These are phyloP conservation scores for Oncorhynchus masou DNA, from an alignment of 2,113 vertebrate species.

Conservation along the genomic window DNA sequence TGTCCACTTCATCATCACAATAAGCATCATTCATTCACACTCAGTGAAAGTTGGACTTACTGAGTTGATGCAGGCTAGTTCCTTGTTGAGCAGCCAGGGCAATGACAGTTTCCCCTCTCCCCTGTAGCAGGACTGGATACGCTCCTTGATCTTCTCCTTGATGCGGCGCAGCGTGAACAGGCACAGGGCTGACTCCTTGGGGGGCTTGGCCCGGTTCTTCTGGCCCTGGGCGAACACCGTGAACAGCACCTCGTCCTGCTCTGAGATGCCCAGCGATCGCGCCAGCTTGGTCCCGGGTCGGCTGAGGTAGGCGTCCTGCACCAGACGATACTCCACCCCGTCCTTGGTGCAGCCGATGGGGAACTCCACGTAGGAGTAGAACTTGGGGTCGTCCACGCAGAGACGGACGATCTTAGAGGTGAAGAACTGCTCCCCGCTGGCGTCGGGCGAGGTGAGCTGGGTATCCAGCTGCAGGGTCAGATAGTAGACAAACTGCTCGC, in stretches of 20 bases:
- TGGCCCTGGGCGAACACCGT: slow-evolving; percentile 95
- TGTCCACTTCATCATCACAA: no score
- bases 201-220: slow-evolving; percentile 94
- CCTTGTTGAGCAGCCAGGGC: slow-evolving; percentile 97
- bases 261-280: slow-evolving; percentile 83
- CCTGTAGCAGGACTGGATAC: slow-evolving; percentile 95
- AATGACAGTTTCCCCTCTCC: slow-evolving; percentile 93
- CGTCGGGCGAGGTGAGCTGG: slow-evolving; percentile 90
- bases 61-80: slow-evolving; percentile 95
- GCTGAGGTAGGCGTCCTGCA: slow-evolving; percentile 92
- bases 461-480: slow-evolving; percentile 94
- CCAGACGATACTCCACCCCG: slow-evolving; percentile 91
- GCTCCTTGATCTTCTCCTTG: slow-evolving; percentile 97
- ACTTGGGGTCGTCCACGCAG: slow-evolving; percentile 92
- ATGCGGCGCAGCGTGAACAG: slow-evolving; percentile 92
- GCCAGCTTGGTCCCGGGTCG: slow-evolving; percentile 84
- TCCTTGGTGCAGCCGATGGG: slow-evolving; percentile 92
- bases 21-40: neutral
- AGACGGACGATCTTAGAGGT: slow-evolving; percentile 96
- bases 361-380: slow-evolving; percentile 97
- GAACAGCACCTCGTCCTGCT: slow-evolving; percentile 91
- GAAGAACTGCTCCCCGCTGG: slow-evolving; percentile 92
- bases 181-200: slow-evolving; percentile 92
- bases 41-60: slow-evolving; percentile 73
- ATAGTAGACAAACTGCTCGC: slow-evolving; percentile 96